Percentiles rank a stretch among this genome's conserved stretches.
Evolutionary conservation across 2,113 vertebrate species (phyloP).

Genomic region (Trachemys scripta): DNA sequence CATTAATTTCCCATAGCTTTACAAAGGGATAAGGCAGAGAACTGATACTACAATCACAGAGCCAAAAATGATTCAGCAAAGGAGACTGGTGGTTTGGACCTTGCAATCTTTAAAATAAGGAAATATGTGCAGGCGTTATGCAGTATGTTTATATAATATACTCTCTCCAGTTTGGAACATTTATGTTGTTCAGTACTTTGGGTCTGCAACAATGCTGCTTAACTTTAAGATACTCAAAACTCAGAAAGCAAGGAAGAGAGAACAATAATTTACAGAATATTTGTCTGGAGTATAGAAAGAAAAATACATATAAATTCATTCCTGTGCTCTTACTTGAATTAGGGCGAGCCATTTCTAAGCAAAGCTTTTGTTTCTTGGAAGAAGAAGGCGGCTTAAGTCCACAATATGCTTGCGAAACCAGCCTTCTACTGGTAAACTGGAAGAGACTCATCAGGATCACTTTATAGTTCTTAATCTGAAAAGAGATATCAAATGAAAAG

Average conservation of each 20-base stretch:
- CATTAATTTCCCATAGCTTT: not conserved
- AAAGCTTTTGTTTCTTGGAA: constrained; percentile 32
- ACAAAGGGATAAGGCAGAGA: not conserved
- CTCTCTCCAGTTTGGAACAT: not conserved
- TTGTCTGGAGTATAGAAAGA: not conserved
- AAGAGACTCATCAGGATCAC: constrained; percentile 75
- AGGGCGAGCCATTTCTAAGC: constrained; percentile 78
- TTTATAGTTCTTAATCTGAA: not conserved
- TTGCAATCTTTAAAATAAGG: not conserved
- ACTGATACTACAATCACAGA: not conserved
- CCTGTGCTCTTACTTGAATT: constrained; percentile 77
- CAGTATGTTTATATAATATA: not conserved
- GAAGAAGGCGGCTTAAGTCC: constrained; percentile 44
- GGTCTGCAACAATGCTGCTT: not conserved
- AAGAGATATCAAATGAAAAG: not conserved
- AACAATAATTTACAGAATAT: not conserved
- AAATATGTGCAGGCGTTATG: not conserved
- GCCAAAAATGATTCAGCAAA: not conserved
- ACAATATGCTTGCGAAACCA: constrained; percentile 54
- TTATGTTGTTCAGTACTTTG: not conserved
- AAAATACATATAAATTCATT: not conserved
- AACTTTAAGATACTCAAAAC: not conserved
- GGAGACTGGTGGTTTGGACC: not conserved
- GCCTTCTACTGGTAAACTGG: not conserved
- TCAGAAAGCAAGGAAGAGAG: not conserved